These are phyloP conservation scores for Spilarctia lutea DNA, from an alignment of 2,888 invertebrate genomes.

Conservation along the genomic window DNA sequence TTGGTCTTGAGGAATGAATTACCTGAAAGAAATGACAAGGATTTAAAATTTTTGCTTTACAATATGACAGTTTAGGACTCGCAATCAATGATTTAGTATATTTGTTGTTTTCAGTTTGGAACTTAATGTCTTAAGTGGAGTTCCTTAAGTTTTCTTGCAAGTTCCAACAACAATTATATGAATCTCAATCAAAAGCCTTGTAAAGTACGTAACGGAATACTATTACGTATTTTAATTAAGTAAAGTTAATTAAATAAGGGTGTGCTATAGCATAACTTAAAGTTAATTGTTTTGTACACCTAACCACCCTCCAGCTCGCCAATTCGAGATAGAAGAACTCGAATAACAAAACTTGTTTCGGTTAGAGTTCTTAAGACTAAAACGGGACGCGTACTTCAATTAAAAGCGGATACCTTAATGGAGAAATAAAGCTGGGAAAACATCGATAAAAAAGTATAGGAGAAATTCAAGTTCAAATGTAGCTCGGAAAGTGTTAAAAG, in stretches of 20 bases:
- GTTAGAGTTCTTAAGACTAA: not conserved
- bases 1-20: not conserved
- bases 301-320: not conserved
- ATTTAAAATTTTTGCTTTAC: not conserved
- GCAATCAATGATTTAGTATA: not conserved
- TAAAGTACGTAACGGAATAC: too few relatives aligned
- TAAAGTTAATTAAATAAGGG: too few relatives aligned
- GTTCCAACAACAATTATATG: too few relatives aligned
- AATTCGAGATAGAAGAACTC: not conserved
- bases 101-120: not conserved
- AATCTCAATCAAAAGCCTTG: not conserved
- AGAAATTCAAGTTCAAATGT: too few relatives aligned
- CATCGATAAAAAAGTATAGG: too few relatives aligned
- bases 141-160: too few relatives aligned
- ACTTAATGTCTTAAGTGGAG: not conserved
- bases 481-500: too few relatives aligned
- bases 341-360: not conserved
- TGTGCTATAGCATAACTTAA: not conserved
- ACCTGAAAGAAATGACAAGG: slow-evolving; percentile 20
- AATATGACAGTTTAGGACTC: not conserved
- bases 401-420: not conserved
- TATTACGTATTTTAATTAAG: too few relatives aligned
- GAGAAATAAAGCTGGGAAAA: not conserved
- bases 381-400: not conserved
- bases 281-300: not conserved